Base-by-base conservation (phyloP, 2,888 invertebrate genomes). In the Ornithoptera priamus region DNA sequence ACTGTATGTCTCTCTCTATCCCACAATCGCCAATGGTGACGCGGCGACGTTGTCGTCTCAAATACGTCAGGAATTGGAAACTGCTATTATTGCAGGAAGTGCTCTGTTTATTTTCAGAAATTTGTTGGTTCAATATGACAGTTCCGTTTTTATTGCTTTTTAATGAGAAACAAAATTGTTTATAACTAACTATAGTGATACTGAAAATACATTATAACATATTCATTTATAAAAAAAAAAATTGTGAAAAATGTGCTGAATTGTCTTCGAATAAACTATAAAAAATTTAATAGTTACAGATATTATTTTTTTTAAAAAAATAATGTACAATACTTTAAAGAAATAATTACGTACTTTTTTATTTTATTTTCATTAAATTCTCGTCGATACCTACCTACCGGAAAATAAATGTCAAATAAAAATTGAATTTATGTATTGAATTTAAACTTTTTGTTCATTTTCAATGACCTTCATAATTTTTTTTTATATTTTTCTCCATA, bases 1-100 rank as follows among this genome's bases (percentile, higher is more conserved):
- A 75, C 81, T 79, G 76, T 85, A 83, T 86, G 86, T 82, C 81
- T 85, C 84, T 84, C 84, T 81, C 82, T 82, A 72, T 75, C 74
- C 72, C 70, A 65, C 72, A 58, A 72, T 72, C 50, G 62, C 65
- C 60, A 67, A 50, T 24, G 10, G 70, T 77, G 77, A 78, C 77
- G 76, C 75, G 72, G 72, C 71, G 62, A 68, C 65, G 7, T 68
- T 74, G 62, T 76, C 79, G 78, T 78, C 78, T 68, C 67, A 62
- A 61, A 71, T 76, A 22, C 83, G 85, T 81, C 80, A 81, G 75
- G 75, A 72, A 74, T 67, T 79, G 76, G 77, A 82, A 85, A 84
- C 84, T 81, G 73, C 74, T 76, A 74, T 77, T 80, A 77, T 75
- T 74, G 77, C 77, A 78, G 82, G 83, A 84, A 83, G 76, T 75